Evolutionary conservation across 2,113 vertebrate species (phyloP).

Genomic region (Chionomys nivalis): DNA sequence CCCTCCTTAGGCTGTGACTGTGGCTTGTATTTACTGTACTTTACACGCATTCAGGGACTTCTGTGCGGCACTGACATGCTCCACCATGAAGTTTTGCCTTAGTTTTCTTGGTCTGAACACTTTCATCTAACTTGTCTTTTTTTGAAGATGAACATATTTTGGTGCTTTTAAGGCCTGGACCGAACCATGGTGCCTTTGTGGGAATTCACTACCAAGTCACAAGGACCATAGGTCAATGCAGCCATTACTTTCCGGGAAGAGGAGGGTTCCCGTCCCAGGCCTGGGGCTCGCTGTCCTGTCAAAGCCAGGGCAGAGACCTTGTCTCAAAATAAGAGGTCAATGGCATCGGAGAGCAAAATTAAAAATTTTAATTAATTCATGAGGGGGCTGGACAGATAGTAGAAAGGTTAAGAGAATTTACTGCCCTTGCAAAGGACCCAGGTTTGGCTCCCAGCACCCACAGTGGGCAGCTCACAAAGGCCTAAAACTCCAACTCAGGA

Average conservation of each 20-base stretch:
- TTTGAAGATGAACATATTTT: constrained; percentile 89
- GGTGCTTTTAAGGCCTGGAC: constrained; percentile 90
- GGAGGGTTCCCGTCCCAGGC: fast-evolving
- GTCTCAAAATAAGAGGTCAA: neutral
- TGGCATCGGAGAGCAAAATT: neutral
- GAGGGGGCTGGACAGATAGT: neutral
- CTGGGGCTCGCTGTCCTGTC: neutral
- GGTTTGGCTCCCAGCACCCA: too few species aligned
- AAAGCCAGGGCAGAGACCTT: neutral
- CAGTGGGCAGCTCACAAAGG: neutral
- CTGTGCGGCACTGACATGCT: too few species aligned
- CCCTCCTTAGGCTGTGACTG: neutral
- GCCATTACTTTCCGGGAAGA: neutral
- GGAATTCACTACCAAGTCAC: constrained; percentile 88
- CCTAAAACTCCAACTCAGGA: neutral
- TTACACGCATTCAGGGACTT: too few species aligned
- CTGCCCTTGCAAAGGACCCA: neutral
- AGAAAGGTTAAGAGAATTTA: neutral
- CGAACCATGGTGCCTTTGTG: constrained; percentile 90
- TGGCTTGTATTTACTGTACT: too few species aligned
- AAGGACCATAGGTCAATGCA: fast-evolving
- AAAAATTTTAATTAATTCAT: too few species aligned
- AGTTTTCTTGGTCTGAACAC: constrained; percentile 86
- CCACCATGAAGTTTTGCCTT: too few species aligned
- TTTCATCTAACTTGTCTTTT: constrained; percentile 93